Evolutionary conservation across 2,797 vertebrate species (phyloP).

Genomic region (Gymnothorax javanicus): DNA sequence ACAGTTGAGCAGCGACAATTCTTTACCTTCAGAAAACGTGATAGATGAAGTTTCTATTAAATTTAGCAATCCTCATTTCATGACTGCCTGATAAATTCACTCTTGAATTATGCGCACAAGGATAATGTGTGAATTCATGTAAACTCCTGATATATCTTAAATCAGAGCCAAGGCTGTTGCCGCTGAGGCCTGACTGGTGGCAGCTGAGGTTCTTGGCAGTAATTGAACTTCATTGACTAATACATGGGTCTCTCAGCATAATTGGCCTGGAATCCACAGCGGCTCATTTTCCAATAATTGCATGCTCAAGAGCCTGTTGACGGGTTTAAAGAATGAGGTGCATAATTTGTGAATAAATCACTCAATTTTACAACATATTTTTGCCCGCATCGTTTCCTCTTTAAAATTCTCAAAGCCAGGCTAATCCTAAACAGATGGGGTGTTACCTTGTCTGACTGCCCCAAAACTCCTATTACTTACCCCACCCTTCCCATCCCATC

Average conservation of each 20-base stretch:
- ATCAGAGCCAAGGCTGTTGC: not conserved
- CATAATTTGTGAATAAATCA: slow-evolving; percentile 28
- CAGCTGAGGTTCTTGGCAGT: slow-evolving; percentile 7
- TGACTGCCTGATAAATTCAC: not conserved
- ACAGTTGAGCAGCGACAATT: slow-evolving; percentile 3
- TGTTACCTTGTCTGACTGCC: not conserved
- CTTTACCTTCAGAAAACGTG: slow-evolving; percentile 2
- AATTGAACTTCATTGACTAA: slow-evolving; percentile 11
- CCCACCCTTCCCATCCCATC: not conserved
- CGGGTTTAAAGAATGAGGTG: slow-evolving; percentile 12
- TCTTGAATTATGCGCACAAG: slow-evolving; percentile 25
- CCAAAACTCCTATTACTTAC: not conserved
- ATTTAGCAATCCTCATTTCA: not conserved
- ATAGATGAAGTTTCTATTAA: slow-evolving; percentile 9
- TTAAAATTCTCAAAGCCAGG: not conserved
- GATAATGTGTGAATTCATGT: slow-evolving; percentile 26
- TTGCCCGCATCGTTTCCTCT: not conserved
- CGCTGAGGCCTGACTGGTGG: not conserved
- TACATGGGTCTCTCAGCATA: slow-evolving; percentile 14
- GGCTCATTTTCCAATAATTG: slow-evolving; percentile 23
- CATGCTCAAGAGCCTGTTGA: slow-evolving; percentile 13
- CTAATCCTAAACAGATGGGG: not conserved
- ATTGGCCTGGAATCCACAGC: slow-evolving; percentile 7
- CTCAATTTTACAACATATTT: not conserved
- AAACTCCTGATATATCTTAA: slow-evolving; percentile 4